Conservation (phyloP, 2,797 vertebrate species). For the Erethizon dorsatum region DNA sequence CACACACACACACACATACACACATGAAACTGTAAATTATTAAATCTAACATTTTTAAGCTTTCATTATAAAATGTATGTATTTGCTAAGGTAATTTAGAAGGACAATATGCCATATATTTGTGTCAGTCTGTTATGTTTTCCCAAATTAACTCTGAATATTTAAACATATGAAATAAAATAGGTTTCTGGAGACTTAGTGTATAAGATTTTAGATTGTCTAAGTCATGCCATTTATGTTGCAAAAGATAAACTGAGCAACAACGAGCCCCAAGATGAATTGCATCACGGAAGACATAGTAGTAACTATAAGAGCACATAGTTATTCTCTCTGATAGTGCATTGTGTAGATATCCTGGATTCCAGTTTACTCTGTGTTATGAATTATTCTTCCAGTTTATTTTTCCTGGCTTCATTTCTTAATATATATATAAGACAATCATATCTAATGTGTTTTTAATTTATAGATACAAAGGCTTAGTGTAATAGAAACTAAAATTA, state of each 20-base stretch:
- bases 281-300: neutral
- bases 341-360: neutral
- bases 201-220: neutral
- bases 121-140: conserved; percentile 3
- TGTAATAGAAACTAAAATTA: neutral
- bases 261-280: neutral
- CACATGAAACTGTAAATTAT: neutral
- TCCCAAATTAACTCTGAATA: neutral
- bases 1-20: rapidly evolving
- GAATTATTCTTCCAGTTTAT: neutral
- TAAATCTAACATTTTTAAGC: conserved; percentile 17
- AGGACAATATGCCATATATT: neutral
- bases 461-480: neutral
- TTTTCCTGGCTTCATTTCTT: conserved; percentile 41
- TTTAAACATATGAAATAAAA: conserved; percentile 17
- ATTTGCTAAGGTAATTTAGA: neutral
- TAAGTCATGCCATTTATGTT: neutral
- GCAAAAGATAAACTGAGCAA: neutral
- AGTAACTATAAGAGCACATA: neutral
- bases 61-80: neutral
- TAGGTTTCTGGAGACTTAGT: neutral
- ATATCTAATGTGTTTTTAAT: neutral
- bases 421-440: neutral
- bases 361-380: neutral
- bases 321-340: neutral